A percentile compares a stretch with the other conserved stretches of the same genome.
These are phyloP conservation scores for Catharus bicknelli DNA, from an alignment of 2,113 vertebrate genomes.

Conservation along the genomic window DNA sequence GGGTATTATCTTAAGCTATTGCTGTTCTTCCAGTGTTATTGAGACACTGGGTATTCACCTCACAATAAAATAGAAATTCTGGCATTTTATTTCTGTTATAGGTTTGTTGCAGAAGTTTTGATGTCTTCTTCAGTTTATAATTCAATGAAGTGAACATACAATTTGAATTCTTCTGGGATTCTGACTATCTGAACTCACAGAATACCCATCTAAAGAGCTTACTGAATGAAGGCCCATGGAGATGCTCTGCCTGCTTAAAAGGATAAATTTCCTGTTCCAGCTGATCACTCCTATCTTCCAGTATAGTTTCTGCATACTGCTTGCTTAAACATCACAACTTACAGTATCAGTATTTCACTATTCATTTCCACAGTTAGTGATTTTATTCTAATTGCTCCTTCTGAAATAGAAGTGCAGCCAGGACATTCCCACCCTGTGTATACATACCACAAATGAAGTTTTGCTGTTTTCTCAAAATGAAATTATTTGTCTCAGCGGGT, in stretches of 20 bases:
- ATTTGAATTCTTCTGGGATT: not conserved
- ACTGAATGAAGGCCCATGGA: not conserved
- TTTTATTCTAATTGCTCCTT: not conserved
- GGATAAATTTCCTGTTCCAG: not conserved
- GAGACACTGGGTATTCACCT: not conserved
- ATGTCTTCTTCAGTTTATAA: not conserved
- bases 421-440: not conserved
- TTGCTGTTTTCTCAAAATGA: not conserved
- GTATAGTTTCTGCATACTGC: not conserved
- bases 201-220: not conserved
- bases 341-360: not conserved
- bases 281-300: not conserved
- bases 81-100: not conserved
- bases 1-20: not conserved
- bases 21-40: not conserved
- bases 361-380: not conserved
- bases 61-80: not conserved
- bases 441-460: rapidly evolving
- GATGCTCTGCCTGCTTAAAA: not conserved
- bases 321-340: not conserved
- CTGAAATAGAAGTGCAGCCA: not conserved
- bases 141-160: not conserved
- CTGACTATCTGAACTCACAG: not conserved
- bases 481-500: not conserved
- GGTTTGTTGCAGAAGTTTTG: not conserved